Percentiles rank a stretch among this genome's conserved stretches.
These are phyloP conservation scores for Drosophila orena DNA, from an alignment of 1,140 invertebrate species.

Conservation along the genomic window DNA sequence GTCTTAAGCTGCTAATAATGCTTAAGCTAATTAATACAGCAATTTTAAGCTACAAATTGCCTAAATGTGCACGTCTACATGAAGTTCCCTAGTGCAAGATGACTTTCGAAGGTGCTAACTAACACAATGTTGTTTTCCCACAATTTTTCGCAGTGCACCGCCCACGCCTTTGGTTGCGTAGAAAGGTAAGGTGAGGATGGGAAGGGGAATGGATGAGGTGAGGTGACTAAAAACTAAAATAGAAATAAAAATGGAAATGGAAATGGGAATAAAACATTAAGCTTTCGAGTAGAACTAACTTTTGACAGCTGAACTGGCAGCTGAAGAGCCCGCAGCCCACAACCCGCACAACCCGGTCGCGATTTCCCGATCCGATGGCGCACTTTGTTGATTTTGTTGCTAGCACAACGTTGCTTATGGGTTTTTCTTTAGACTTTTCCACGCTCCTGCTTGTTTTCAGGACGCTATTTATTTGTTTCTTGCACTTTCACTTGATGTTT, in stretches of 20 bases:
- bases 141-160: slow-evolving; percentile 17
- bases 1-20: too few relatives aligned
- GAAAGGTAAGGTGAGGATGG: slow-evolving; percentile 14
- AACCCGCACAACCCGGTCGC: not conserved
- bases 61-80: too few relatives aligned
- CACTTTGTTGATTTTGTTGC: slow-evolving; percentile 45
- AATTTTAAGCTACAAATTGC: not conserved
- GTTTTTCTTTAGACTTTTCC: not conserved
- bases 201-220: not conserved
- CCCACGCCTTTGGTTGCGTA: slow-evolving; percentile 44
- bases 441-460: slow-evolving; percentile 4
- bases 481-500: slow-evolving; percentile 44
- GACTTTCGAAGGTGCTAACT: too few relatives aligned
- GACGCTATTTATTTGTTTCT: not conserved
- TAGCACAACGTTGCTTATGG: slow-evolving; percentile 26
- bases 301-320: slow-evolving; percentile 60
- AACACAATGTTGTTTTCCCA: not conserved
- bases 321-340: slow-evolving; percentile 23
- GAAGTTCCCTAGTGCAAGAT: too few relatives aligned
- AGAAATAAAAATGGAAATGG: slow-evolving; percentile 32
- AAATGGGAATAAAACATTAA: slow-evolving; percentile 35
- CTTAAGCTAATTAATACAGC: not conserved
- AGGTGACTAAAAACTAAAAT: slow-evolving; percentile 18
- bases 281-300: slow-evolving; percentile 63
- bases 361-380: slow-evolving; percentile 9